Base-by-base conservation (phyloP, 1,140 invertebrate species). In the Procambarus clarkii region DNA sequence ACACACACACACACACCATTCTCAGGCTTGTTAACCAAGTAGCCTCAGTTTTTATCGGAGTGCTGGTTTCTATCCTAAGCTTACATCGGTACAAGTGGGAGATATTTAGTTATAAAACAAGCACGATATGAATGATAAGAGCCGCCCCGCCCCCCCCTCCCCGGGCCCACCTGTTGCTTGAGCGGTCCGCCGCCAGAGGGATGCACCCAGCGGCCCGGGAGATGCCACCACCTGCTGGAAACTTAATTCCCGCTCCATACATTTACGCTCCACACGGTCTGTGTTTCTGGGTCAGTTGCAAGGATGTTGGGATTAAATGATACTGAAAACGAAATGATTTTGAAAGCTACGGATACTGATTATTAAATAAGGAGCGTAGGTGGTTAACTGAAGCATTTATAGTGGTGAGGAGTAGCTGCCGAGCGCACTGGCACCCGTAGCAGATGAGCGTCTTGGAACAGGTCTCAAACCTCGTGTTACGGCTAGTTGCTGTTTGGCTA, bases 161-260 rank as follows among this genome's bases (percentile, higher is more conserved):
- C 13, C 2, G 8, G 50, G 8, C 13, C 50, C 50, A 91, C 89
- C 82, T 91, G 90, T 91, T 91, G 90, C 90, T 91, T 86, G 77
- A 45, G 11, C 2, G 74, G 46, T 54, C 15, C 74, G 81, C 82
- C 74, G 15, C 82, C 76, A 85, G 74, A 77, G 54, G 82, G 58
- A 45, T 80, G 21, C 21, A 44, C 13, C 74, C 85, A 15, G n/a
- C 74, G 44, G 77, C 5, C n/a, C 15, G 21, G 21, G 69, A n/a
- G 54, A 48, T 46, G 69, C 18, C 8, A 5, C 11, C 84, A 24
- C n/a, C 15, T 34, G 69, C 69, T 34, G 11, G 48, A 50, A n/a
- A 8, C 50, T 87, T 60, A 24, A n/a, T 54, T 58, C 46, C 44
- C 46, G 7, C 34, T 77, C 13, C 44, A 9, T 34, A 34, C 34